Conservation (phyloP, 2,113 vertebrate genomes). For the Lamprotornis superbus region DNA sequence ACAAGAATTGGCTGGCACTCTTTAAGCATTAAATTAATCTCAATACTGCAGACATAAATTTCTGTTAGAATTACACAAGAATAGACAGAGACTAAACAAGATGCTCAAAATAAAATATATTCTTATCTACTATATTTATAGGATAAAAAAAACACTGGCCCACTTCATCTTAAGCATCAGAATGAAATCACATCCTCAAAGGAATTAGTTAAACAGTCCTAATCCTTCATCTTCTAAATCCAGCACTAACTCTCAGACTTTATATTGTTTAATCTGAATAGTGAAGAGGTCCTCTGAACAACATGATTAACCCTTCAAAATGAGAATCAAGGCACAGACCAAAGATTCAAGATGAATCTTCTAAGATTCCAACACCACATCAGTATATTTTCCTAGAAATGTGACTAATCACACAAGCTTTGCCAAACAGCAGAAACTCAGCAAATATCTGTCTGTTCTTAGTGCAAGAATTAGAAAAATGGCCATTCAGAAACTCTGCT, state of each 20-base stretch:
- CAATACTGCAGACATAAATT: not conserved
- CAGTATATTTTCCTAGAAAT: not conserved
- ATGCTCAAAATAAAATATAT: not conserved
- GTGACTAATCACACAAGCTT: not conserved
- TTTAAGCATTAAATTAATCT: not conserved
- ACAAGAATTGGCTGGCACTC: not conserved
- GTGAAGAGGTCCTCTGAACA: not conserved
- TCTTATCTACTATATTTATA: not conserved
- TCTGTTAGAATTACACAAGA: not conserved
- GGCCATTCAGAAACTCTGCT: not conserved
- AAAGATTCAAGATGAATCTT: not conserved
- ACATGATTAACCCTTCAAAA: not conserved
- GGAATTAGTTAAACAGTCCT: conserved; percentile 29
- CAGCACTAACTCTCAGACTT: conserved; percentile 9
- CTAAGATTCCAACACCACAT: not conserved
- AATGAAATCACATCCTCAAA: conserved; percentile 38
- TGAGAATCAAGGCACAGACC: not conserved
- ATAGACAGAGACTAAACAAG: not conserved
- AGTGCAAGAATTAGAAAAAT: not conserved
- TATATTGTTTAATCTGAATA: conserved; percentile 26
- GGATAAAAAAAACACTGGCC: not conserved
- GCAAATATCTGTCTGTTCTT: not conserved
- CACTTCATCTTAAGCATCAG: conserved; percentile 22
- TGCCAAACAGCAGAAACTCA: not conserved
- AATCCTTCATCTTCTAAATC: conserved; percentile 52